Percentiles rank a stretch among this genome's conserved stretches.
phyloP scores from a whole-genome alignment of 35 echinoderm and acorn worm genomes.

The Nesometra sesokonis region DNA sequence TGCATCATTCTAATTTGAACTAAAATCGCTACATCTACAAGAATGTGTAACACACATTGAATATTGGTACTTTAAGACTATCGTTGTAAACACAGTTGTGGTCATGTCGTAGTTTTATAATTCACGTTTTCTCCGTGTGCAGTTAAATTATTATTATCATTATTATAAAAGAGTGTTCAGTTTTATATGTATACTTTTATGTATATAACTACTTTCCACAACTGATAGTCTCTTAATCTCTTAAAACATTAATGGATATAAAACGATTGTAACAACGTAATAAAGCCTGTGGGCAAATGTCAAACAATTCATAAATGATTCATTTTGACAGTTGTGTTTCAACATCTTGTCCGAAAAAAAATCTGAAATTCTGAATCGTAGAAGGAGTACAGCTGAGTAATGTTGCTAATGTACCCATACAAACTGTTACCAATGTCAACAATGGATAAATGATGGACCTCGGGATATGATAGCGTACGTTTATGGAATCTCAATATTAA shows the following conservation, averaged over 20 bases:
- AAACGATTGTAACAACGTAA: not conserved
- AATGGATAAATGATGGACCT: not conserved
- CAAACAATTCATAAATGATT: not conserved
- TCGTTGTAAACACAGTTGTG: no score
- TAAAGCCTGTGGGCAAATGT: not conserved
- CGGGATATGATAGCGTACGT: not conserved
- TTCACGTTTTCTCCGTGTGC: no score
- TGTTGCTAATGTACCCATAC: not conserved
- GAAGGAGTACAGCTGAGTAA: not conserved
- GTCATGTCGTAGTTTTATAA: no score
- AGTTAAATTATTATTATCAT: no score
- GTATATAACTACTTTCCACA: not conserved
- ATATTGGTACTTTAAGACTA: no score
- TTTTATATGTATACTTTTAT: not conserved
- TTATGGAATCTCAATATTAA: not conserved
- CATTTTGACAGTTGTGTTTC: not conserved
- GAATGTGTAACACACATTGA: no score
- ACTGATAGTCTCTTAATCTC: not conserved
- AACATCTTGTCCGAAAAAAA: not conserved
- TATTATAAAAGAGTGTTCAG: no score
- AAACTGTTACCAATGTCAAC: not conserved
- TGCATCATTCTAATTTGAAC: no score
- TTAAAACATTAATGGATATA: not conserved
- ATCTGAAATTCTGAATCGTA: not conserved
- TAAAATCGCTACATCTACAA: no score